phyloP scores from a whole-genome alignment of 2,888 invertebrate genomes.

The Rhagonycha lutea region DNA sequence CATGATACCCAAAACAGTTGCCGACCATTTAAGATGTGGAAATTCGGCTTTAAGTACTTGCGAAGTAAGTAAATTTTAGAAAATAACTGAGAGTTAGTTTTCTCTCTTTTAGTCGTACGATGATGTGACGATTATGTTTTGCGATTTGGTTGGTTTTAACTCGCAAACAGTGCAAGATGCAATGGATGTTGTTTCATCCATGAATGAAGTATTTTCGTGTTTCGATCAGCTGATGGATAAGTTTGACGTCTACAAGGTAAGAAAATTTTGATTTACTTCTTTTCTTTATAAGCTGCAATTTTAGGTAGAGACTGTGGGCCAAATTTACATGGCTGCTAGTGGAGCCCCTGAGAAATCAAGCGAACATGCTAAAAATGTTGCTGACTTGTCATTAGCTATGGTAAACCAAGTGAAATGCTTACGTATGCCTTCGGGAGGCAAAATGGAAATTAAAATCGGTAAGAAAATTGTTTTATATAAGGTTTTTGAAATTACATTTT shows the following conservation, averaged over 20 bases:
- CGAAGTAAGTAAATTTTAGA: slow-evolving; percentile 59
- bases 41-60: slow-evolving; percentile 79
- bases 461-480: slow-evolving; percentile 22
- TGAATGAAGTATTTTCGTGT: slow-evolving; percentile 84
- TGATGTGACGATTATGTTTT: slow-evolving; percentile 78
- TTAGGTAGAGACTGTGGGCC: slow-evolving; percentile 92
- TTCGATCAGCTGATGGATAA: slow-evolving; percentile 84
- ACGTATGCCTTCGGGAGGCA: slow-evolving; percentile 62
- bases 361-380: slow-evolving; percentile 76
- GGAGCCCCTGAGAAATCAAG: slow-evolving; percentile 81
- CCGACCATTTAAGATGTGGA: slow-evolving; percentile 77
- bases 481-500: background rate
- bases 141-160: slow-evolving; percentile 68
- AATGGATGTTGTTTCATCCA: slow-evolving; percentile 81
- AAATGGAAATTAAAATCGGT: slow-evolving; percentile 70
- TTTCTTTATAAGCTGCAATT: background rate
- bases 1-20: slow-evolving; percentile 88
- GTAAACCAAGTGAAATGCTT: slow-evolving; percentile 70
- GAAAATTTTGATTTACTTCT: background rate
- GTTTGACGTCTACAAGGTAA: slow-evolving; percentile 85
- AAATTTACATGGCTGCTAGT: slow-evolving; percentile 88
- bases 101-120: slow-evolving; percentile 68
- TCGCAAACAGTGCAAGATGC: slow-evolving; percentile 64
- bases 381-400: slow-evolving; percentile 78
- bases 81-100: background rate